Conservation (phyloP, 2,888 invertebrate species). For the Drosophila macrospina region DNA sequence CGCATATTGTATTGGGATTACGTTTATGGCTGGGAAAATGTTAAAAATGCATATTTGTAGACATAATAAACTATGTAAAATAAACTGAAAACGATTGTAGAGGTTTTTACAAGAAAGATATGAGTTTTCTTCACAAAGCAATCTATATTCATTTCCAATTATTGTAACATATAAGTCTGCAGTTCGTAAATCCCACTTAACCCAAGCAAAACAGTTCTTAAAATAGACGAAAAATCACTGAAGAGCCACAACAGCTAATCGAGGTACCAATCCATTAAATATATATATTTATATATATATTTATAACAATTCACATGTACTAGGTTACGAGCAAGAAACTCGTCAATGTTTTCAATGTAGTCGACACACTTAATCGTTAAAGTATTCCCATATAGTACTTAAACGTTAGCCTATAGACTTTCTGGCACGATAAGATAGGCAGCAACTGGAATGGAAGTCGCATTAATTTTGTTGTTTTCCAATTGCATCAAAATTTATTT, state of each 20-base stretch:
- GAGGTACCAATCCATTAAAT: slow-evolving; percentile 13
- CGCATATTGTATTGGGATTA: slow-evolving; percentile 8
- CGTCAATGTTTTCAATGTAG: slow-evolving; percentile 21
- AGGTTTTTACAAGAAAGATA: no score
- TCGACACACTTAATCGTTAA: slow-evolving; percentile 25
- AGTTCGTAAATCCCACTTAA: not conserved
- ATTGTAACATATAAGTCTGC: no score
- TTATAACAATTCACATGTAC: slow-evolving; percentile 2
- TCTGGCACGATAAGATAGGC: slow-evolving; percentile 42
- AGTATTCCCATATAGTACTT: slow-evolving; percentile 7
- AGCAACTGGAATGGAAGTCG: slow-evolving; percentile 1
- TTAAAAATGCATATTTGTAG: no score
- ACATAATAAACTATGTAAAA: not conserved
- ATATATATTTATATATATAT: not conserved
- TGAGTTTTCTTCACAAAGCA: no score
- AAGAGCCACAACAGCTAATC: slow-evolving; percentile 21
- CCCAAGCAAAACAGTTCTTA: not conserved
- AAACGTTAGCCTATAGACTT: slow-evolving; percentile 7
- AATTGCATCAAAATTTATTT: slow-evolving; percentile 73
- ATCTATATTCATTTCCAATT: no score
- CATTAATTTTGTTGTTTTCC: slow-evolving; percentile 44
- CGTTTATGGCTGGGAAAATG: slow-evolving; percentile 14
- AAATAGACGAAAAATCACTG: slow-evolving; percentile 10
- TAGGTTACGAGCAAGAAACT: not conserved
- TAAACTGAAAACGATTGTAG: not conserved